Base-by-base conservation (phyloP, 1,140 invertebrate species). In the Zaprionus capensis region DNA sequence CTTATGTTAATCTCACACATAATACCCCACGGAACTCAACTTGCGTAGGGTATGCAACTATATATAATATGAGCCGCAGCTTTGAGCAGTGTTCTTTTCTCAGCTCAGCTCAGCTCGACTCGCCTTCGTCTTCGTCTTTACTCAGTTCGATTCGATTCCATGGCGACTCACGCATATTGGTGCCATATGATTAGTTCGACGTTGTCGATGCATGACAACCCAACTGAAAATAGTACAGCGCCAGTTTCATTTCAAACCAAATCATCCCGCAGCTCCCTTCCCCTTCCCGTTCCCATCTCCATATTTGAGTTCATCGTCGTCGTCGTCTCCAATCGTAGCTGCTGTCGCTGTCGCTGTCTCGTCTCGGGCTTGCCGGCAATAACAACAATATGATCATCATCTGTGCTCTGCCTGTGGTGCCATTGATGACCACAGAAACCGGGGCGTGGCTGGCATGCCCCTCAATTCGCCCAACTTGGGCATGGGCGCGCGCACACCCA, bases 371-470 rank as follows among this genome's bases (percentile, higher is more conserved):
- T 79, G 76, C 62, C 80, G 62, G 68, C 59, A 34, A 15, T 49
- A 81, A 75, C 58, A 87, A 83, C 72, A 87, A 80, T 71, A 85
- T 86, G 76, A 82, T 86, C 64, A 83, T 83, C 58, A 51, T 51
- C 36, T 56, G 49, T 63, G 49, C 65, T 58, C 22, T 57, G 77
- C 71, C 71, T 69, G 75, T 82, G 64, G 71, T 88, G 81, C 84
- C 85, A 88, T 88, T 88, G 84, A 88, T 88, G 84, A 88, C 84
- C 84, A 88, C 84, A 82, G 88, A 87, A 80, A 82, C 68, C 78
- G 83, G 83, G 83, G 83, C 83, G 83, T 87, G 83, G 84, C 66
- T 49, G 84, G 82, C 82, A 82, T 88, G 84, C 81, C 81, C 81
- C 84, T 71, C 73, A 66, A 72, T 71, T 79, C 85, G 78, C 84